Evolutionary conservation across 2,888 invertebrate species (phyloP), one percentile per base, ranked within the genome.

Genomic region (Prionchulus punctatus): DNA sequence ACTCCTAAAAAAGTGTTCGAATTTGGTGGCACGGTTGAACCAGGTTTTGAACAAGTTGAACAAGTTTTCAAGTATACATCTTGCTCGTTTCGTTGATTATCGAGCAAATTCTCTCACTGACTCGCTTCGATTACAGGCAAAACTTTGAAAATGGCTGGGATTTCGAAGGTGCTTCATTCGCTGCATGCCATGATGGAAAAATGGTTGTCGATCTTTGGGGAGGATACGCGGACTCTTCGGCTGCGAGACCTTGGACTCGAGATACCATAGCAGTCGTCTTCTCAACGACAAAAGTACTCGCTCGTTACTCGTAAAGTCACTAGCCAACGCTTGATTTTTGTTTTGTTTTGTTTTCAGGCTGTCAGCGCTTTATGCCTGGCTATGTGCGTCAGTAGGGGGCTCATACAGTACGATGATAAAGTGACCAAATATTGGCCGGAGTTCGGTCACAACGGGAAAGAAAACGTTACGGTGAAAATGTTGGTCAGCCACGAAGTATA

Each of bases 391-490:
- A 73, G 74, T 57, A 67, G 70, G 42, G 71, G 71, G 3, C 58
- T 64, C 30, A 48, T 74, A 25, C 58, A 64, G 26, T 75, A 73
- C 61, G 65, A 70, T 26, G 67, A 71, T 49, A 66, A 62, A 30
- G 67, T 75, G 21, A 59, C 64, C 42, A 62, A 63, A n/a, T 70
- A 70, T 58, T 75, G 75, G 75, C 74, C 74, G 27, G 73, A 74
- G 54, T 75, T 75, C 65, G 72, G 65, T 2, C 67, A 69, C 58
- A 72, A 75, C 60, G 74, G 73, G 2, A 75, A 75, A 60, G 70
- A 69, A 42, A 60, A 66, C 28, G 70, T 74, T 51, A 75, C 74
- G 1, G 63, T 75, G 31, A 68, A 67, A 50, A 66, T 69, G 56
- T 65, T 71, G 2, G 61, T 70, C 3, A 64, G 67, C 36, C 70